A percentile compares a stretch with the other conserved stretches of the same genome.
phyloP scores from a whole-genome alignment of 2,888 invertebrate species.

The Dusona sp. region DNA sequence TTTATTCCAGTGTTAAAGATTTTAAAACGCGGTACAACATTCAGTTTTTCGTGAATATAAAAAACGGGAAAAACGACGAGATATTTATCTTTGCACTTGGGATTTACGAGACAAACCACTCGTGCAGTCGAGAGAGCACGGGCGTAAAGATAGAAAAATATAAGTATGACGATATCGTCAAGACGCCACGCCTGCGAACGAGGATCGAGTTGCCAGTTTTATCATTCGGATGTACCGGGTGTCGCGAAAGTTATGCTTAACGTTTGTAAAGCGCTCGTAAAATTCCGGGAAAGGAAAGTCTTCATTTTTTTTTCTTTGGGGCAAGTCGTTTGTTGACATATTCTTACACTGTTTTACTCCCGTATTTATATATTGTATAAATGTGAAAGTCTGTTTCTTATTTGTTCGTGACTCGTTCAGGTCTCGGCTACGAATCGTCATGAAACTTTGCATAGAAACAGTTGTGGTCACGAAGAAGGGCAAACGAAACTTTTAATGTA shows the following conservation, averaged over 20 bases:
- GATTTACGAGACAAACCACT: background rate
- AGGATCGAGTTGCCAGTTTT: constrained; percentile 15
- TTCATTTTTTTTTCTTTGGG: background rate
- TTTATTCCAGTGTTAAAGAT: background rate
- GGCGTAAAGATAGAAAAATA: constrained; percentile 12
- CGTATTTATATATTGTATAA: background rate
- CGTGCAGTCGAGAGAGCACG: background rate
- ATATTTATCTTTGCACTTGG: constrained; percentile 14
- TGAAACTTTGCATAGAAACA: background rate
- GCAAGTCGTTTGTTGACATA: too few relatives aligned
- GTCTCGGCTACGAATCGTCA: background rate
- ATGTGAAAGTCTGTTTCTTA: background rate
- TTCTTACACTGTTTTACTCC: too few relatives aligned
- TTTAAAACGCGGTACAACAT: background rate
- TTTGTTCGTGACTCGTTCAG: background rate
- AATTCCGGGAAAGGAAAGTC: background rate
- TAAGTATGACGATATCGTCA: background rate
- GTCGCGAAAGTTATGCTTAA: background rate
- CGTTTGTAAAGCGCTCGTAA: background rate
- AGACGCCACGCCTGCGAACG: constrained; percentile 37
- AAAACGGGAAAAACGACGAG: constrained; percentile 21
- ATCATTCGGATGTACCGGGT: background rate
- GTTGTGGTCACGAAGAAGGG: background rate
- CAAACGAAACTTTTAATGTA: too few relatives aligned
- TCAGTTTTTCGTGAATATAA: background rate